Evolutionary conservation across 2,797 vertebrate genomes (phyloP), one percentile per base, ranked within the genome.

Genomic region (Galagoides demidoff): DNA sequence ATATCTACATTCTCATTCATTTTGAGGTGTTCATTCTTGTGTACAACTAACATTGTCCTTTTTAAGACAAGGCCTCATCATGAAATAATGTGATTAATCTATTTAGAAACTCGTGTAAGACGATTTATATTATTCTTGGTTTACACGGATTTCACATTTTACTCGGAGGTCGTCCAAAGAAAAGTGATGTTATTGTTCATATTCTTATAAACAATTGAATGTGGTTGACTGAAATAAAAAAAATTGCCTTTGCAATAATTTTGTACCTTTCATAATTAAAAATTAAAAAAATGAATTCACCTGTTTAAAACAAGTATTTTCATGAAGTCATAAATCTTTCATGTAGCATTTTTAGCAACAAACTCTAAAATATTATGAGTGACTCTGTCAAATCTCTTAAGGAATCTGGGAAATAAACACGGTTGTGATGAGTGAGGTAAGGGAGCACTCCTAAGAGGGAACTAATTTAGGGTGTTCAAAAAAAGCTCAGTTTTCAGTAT

Each of bases 71-170:
- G 25, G 1, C 29, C 85, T 34, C 37, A 39, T 66, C n/a, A 83
- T 76, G 20, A 90, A 71, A 37, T 78, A 29, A 64, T 45, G 85
- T n/a, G 22, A 59, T 81, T 29, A 81, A 7, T 2, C 16, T 7
- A 93, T 81, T 88, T 96, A 90, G 31, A 45, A 71, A 27, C 4
- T 74, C 22, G 25, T 27, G 57, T 85, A 93, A 77, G 2, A 63
- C 14, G 63, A 10, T 8, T 25, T 85, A 11, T 95, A 89, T 45
- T 39, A 61, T 3, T 89, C 59, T 84, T 27, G 98, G 13, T 19
- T 64, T 71, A 71, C 74, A 92, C 90, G 68, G 90, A 70, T 68
- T 57, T 68, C 89, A 81, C 61, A 66, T 20, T 89, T 84, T 90
- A 66, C 49, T 66, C 85, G 82, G 16, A 92, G 77, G 20, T 87